phyloP scores from a whole-genome alignment of 2,797 vertebrate genomes.

The Clarias laeviceps region DNA sequence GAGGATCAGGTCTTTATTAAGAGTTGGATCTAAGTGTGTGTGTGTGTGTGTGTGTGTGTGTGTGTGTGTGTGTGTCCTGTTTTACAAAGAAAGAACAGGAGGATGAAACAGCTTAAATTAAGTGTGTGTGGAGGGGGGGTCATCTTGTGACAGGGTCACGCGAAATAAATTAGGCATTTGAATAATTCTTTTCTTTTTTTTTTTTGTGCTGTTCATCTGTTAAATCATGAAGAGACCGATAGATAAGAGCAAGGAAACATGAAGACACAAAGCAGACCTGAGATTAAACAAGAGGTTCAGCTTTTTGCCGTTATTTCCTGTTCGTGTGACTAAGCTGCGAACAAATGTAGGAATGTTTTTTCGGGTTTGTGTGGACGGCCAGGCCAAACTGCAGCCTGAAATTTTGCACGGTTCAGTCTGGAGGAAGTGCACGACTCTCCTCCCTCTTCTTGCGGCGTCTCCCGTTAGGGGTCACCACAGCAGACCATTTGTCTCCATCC shows the following conservation, averaged over 20 bases:
- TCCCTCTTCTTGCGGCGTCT: too few species aligned
- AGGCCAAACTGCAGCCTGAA: neutral
- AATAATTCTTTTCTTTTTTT: neutral
- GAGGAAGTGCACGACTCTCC: neutral
- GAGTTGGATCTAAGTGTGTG: constrained; percentile 2
- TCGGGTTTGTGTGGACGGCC: neutral
- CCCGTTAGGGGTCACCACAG: too few species aligned
- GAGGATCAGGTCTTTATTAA: constrained; percentile 25
- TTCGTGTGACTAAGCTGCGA: neutral
- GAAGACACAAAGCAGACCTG: neutral
- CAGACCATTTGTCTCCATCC: too few species aligned
- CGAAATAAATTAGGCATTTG: neutral
- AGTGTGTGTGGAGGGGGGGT: constrained; percentile 38
- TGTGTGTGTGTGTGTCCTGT: constrained; percentile 9
- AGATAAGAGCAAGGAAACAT: neutral
- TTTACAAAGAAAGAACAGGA: constrained; percentile 17
- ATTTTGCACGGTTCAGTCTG: neutral
- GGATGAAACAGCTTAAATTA: neutral
- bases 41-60: neutral
- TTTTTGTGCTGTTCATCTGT: neutral
- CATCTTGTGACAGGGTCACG: neutral
- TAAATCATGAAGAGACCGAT: neutral
- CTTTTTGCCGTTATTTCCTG: constrained; percentile 20
- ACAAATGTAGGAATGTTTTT: neutral
- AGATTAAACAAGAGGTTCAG: neutral